These are phyloP conservation scores for Stomorhina lunata DNA, from an alignment of 2,888 invertebrate genomes.

Conservation along the genomic window DNA sequence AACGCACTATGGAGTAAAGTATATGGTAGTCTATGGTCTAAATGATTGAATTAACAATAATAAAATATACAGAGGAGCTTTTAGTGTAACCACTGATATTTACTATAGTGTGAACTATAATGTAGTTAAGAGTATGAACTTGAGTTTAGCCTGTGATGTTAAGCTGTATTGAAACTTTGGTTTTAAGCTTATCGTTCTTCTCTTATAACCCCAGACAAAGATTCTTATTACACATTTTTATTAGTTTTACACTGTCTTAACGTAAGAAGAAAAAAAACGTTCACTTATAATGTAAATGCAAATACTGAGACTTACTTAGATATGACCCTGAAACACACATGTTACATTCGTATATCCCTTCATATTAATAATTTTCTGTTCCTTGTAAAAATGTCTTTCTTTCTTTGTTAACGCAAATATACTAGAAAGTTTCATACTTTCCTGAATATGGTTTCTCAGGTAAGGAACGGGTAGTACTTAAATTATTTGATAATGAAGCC, in stretches of 20 bases:
- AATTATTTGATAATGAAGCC: conserved; percentile 55
- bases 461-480: conserved; percentile 21
- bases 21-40: too few relatives aligned
- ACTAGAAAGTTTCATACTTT: background rate
- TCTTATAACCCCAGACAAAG: conserved; percentile 33
- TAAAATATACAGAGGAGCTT: too few relatives aligned
- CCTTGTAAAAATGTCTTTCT: background rate
- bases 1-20: background rate
- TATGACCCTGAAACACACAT: conserved; percentile 5
- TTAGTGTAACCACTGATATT: background rate
- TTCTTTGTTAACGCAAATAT: background rate
- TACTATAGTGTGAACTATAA: background rate
- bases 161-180: too few relatives aligned
- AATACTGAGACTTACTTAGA: background rate
- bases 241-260: background rate
- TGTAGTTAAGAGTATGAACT: too few relatives aligned
- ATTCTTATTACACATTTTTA: conserved; percentile 10
- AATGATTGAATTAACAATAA: too few relatives aligned
- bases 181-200: background rate
- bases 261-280: background rate
- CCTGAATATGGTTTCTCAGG: conserved; percentile 17
- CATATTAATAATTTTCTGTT: conserved; percentile 39
- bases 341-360: conserved; percentile 12
- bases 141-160: too few relatives aligned
- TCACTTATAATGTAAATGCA: conserved; percentile 7